Evolutionary conservation across 2,113 vertebrate species (phyloP), one percentile per base, ranked within the genome.

Genomic region (Turdus rufiventris): DNA sequence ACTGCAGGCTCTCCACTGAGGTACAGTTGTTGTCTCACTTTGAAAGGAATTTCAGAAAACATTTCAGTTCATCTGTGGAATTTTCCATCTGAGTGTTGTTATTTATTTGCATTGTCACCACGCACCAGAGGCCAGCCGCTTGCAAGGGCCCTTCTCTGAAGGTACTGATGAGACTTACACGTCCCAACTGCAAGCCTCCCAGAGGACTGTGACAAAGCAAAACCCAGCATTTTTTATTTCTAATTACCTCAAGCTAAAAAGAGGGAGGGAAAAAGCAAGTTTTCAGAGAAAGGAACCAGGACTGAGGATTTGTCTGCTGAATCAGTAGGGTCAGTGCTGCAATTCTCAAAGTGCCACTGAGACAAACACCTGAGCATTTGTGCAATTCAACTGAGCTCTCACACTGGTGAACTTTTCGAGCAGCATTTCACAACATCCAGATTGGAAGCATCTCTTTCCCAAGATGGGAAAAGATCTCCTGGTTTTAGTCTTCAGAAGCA

Each of bases 41-140:
- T 2, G 20, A 88, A 85, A 91, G 50, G 85, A 76, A 91, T 94
- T 89, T 94, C 67, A 82, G 58, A 76, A 78, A 88, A 54, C 33
- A 72, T 75, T 81, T 88, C 54, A 72, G 85, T 43, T 88, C 19
- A 7, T 75, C 87, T 81, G 57, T 1, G 8, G 81, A 95, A 93
- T 94, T 93, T 89, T 89, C 85, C 85, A 79, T 68, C 70, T 8
- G 10, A 85, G 23, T 50, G 54, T 58, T 80, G 42, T 81, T 91
- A 88, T 76, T 91, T 89, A 95, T 88, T 85, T 94, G 90, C 58
- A 62, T 82, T 90, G 82, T 58, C 85, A 91, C 62, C 42, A 54
- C 1, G 10, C 58, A 77, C 53, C 54, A 66, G 68, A 68, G 36
- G 23, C 58, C 66, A 91, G 60, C 33, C n/a, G 29, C 70, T 84